Evolutionary conservation across 2,888 invertebrate genomes (phyloP), one percentile per base, ranked within the genome.

Genomic region (Sylvicola fuscatus): DNA sequence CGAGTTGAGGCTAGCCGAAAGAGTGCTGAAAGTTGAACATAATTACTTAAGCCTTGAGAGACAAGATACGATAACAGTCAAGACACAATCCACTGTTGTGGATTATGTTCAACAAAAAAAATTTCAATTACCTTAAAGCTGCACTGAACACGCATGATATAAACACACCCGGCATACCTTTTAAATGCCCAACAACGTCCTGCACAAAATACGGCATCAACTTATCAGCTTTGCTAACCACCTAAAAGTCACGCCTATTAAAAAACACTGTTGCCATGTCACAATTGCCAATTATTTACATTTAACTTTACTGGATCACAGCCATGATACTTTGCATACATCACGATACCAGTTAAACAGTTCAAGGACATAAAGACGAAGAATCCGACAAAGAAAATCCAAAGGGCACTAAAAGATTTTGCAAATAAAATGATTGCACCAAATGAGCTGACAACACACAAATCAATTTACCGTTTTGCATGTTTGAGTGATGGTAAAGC

Each of bases 71-170:
- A n/a, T n/a, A 8, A 21, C 21, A 21, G 4, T 8, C 21, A 21
- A 21, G 21, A 21, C 21, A 21, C 21, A 21, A 6, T 21, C 8
- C 4, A 8, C 4, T 21, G 8, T 21, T 21, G 4, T 21, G 8
- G 4, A 6, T 6, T 8, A 21, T 21, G 5, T 6, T 21, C 4
- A 21, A 21, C 21, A 6, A 21, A 21, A 21, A 21, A 21, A 6
- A 8, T 8, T 6, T 21, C 21, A 21, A 21, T 17, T 39, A 52
- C 52, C 66, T 66, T 27, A 72, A 50, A 1, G 70, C 66, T 1
- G 69, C 72, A 46, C 69, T 67, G 42, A 71, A 70, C 2, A 72
- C 59, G 29, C 68, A 66, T 2, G 71, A 67, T 1, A 70, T 64
- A 43, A 72, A 70, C n/a, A 72, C 44, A 0, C 72, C 72, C 0